Percentiles rank a stretch among this genome's conserved stretches.
Evolutionary conservation across 1,140 invertebrate genomes (phyloP).

Genomic region (Atta texana): DNA sequence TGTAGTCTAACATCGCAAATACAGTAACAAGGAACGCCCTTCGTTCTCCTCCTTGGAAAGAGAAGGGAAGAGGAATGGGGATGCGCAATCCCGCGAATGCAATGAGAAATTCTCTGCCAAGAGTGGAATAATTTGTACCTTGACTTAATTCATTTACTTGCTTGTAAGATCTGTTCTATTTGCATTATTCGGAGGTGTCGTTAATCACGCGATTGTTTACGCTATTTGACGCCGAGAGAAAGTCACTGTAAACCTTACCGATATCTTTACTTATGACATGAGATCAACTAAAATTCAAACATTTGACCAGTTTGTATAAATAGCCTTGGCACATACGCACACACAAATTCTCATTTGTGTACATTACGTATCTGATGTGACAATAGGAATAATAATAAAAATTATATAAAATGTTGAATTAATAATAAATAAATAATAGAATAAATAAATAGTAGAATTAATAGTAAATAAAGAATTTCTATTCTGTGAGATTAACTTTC

Average conservation of each 20-base stretch:
- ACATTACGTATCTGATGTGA: neutral
- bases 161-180: slow-evolving; percentile 33
- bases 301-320: neutral
- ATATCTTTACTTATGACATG: neutral
- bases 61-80: neutral
- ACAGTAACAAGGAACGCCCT: neutral
- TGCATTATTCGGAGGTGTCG: slow-evolving; percentile 37
- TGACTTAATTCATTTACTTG: slow-evolving; percentile 54
- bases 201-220: slow-evolving; percentile 55
- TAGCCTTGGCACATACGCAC: neutral
- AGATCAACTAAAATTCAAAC: slow-evolving; percentile 15
- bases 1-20: slow-evolving; percentile 40
- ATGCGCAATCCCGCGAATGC: slow-evolving; percentile 29
- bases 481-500: neutral
- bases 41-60: neutral
- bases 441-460: too few species aligned
- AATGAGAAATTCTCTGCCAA: neutral
- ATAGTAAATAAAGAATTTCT: neutral
- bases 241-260: neutral
- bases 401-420: neutral
- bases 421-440: neutral
- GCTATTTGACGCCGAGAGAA: slow-evolving; percentile 11
- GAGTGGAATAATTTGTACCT: slow-evolving; percentile 45
- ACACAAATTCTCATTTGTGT: neutral
- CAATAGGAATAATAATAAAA: neutral